Evolutionary conservation across 2,113 vertebrate genomes (phyloP).

Genomic region (Ictidomys tridecemlineatus): DNA sequence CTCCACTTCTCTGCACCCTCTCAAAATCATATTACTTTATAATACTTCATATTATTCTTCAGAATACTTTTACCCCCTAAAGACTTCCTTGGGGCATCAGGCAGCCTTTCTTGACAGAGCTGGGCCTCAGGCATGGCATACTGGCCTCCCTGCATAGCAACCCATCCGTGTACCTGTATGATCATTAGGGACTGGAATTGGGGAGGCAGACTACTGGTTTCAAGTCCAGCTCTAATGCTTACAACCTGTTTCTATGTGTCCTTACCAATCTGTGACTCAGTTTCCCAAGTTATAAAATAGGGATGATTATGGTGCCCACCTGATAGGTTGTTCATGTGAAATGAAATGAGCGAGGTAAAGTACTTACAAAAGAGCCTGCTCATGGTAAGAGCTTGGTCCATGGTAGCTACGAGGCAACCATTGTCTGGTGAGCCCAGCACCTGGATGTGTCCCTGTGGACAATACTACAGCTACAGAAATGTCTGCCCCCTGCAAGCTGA

Average conservation of each 20-base stretch:
- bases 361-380: not conserved
- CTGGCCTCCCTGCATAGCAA: not conserved
- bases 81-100: not conserved
- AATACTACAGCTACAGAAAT: not conserved
- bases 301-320: not conserved
- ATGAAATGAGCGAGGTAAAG: not conserved
- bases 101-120: not conserved
- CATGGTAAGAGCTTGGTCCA: not conserved
- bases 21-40: slow-evolving; percentile 31
- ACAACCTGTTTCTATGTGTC: not conserved
- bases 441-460: not conserved
- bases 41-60: not conserved
- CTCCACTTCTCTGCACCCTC: slow-evolving; percentile 11
- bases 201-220: not conserved
- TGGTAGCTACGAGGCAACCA: not conserved
- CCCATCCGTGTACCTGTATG: too few species aligned
- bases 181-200: not conserved
- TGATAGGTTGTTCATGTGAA: not conserved
- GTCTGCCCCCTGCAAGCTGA: not conserved
- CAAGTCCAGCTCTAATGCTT: not conserved
- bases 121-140: not conserved
- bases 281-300: not conserved
- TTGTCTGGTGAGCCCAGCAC: not conserved
- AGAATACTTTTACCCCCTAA: not conserved
- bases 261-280: not conserved